Evolutionary conservation across 2,113 vertebrate species (phyloP).

Genomic region (Chascanopsetta lugubris): DNA sequence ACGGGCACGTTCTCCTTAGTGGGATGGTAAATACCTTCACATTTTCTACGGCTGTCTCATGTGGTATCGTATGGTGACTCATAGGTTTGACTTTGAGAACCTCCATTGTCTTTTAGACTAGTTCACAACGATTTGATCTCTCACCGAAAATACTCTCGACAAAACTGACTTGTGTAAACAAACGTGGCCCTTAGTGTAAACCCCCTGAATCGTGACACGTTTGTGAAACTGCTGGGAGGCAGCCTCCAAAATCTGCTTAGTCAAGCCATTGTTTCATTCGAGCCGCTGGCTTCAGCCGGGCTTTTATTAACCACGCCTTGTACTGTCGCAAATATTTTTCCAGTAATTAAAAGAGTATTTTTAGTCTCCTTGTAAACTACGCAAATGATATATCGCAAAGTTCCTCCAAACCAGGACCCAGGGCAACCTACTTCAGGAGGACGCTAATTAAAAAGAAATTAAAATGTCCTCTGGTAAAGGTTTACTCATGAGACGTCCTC

Average conservation of each 20-base stretch:
- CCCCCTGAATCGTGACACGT: neutral
- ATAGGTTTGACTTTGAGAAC: no score
- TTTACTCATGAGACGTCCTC: neutral
- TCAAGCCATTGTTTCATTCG: neutral
- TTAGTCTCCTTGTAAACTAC: no score
- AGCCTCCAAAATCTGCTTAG: neutral
- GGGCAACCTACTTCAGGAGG: neutral
- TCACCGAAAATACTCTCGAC: no score
- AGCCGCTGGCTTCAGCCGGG: no score
- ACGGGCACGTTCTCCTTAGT: constrained; percentile 82
- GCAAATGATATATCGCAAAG: neutral
- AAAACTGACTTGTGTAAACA: constrained; percentile 4
- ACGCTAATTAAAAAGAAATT: neutral
- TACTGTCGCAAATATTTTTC: no score
- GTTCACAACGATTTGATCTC: no score
- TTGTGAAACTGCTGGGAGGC: no score
- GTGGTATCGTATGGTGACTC: no score
- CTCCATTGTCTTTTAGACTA: no score
- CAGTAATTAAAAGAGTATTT: no score
- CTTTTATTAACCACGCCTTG: no score
- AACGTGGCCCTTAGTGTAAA: neutral
- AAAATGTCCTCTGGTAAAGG: neutral
- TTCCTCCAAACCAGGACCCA: neutral
- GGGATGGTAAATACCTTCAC: constrained; percentile 78
- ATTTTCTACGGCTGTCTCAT: no score